phyloP scores from a whole-genome alignment of 2,888 invertebrate species.

The Dicycla oo region DNA sequence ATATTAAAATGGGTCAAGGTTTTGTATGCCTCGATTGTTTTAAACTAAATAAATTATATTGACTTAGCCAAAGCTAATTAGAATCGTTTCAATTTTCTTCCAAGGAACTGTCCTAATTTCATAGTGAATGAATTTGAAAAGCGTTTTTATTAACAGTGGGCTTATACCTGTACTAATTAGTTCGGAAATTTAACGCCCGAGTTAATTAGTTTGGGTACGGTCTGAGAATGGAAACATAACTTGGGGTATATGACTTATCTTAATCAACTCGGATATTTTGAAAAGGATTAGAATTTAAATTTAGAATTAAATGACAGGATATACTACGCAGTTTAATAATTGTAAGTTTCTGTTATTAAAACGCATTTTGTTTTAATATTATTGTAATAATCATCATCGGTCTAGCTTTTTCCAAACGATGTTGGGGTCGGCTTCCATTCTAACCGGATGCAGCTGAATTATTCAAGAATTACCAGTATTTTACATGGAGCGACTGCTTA shows the following conservation, averaged over 20 bases:
- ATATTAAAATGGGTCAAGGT: conserved; percentile 30
- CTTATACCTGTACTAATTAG: conserved; percentile 60
- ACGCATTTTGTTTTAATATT: background rate
- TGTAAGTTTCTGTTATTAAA: background rate
- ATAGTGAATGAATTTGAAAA: conserved; percentile 54
- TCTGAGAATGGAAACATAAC: conserved; percentile 50
- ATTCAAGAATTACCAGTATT: too few relatives aligned
- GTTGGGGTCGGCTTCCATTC: too few relatives aligned
- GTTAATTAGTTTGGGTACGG: conserved; percentile 56
- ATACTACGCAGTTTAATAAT: background rate
- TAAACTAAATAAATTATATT: conserved; percentile 31
- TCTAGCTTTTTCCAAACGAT: too few relatives aligned
- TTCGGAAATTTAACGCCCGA: conserved; percentile 50
- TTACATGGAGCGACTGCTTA: too few relatives aligned
- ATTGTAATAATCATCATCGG: too few relatives aligned
- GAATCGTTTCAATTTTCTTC: conserved; percentile 52
- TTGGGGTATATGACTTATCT: conserved; percentile 48
- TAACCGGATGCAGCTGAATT: too few relatives aligned
- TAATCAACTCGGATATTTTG: conserved; percentile 49
- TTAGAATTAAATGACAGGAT: conserved; percentile 28
- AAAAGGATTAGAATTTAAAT: conserved; percentile 43
- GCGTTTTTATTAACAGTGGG: conserved; percentile 55
- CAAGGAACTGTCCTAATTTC: conserved; percentile 40
- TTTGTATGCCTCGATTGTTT: conserved; percentile 3
- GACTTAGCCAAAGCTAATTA: conserved; percentile 43